Conservation (phyloP, 2,113 vertebrate genomes). For the Trachemys scripta region DNA sequence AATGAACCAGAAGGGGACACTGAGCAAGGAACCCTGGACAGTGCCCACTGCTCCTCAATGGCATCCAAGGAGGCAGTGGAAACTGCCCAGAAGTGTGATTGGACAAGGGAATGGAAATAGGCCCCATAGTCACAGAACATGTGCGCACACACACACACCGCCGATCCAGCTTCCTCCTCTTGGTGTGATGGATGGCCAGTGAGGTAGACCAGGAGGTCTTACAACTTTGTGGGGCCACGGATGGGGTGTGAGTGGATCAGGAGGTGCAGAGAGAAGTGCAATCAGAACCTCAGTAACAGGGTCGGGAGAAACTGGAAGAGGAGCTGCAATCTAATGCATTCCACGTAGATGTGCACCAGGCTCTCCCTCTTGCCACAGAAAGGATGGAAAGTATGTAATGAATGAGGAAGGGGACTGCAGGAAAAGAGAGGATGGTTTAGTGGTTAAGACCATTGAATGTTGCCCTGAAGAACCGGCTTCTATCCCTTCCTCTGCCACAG, state of each 20-base stretch:
- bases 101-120: background rate
- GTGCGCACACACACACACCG: background rate
- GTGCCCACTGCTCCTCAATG: background rate
- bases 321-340: too few relatives aligned
- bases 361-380: too few relatives aligned
- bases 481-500: fast-evolving
- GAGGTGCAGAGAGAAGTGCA: background rate
- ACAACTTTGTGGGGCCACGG: background rate
- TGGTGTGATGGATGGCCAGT: background rate
- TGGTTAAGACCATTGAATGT: background rate
- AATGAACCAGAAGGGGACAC: background rate
- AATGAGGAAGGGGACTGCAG: background rate
- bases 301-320: background rate
- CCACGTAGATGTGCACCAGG: too few relatives aligned
- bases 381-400: too few relatives aligned
- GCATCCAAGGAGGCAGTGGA: background rate
- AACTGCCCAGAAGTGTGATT: background rate
- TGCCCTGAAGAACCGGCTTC: fast-evolving
- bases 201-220: background rate
- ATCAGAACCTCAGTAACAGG: background rate
- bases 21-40: too few relatives aligned
- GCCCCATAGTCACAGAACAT: background rate
- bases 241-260: background rate
- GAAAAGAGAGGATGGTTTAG: too few relatives aligned
- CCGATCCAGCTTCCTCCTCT: background rate